A percentile compares a stretch with the other conserved stretches of the same genome.
Evolutionary conservation across 1,140 invertebrate genomes (phyloP).

Genomic region (Trialeurodes vaporariorum): DNA sequence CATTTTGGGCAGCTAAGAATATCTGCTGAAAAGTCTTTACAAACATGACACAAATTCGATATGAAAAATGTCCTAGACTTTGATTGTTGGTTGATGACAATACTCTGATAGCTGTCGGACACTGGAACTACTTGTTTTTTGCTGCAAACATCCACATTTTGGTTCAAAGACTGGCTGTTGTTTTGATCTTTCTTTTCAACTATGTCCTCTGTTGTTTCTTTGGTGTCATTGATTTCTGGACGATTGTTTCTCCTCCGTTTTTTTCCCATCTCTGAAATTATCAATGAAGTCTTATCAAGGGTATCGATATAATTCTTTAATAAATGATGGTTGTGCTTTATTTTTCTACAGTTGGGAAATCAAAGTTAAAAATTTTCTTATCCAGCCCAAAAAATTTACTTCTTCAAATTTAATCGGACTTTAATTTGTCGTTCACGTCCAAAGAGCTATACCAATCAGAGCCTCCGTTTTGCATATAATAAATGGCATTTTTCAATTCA

Average conservation of each 20-base stretch:
- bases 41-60: conserved; percentile 2
- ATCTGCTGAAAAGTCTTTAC: not conserved
- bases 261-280: not conserved
- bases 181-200: not conserved
- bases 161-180: not conserved
- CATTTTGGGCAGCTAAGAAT: conserved; percentile 35
- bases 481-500: too few species aligned
- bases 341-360: not conserved
- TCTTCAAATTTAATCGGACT: not conserved
- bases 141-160: not conserved
- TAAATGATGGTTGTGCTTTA: not conserved
- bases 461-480: too few species aligned
- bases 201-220: not conserved
- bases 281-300: too few species aligned
- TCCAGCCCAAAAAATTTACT: not conserved
- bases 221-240: not conserved
- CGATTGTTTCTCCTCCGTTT: not conserved
- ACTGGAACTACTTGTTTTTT: not conserved
- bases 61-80: not conserved
- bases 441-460: not conserved
- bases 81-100: not conserved
- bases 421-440: not conserved
- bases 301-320: too few species aligned
- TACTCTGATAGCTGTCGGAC: not conserved
- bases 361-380: not conserved